Evolutionary conservation across 2,888 invertebrate genomes (phyloP), one percentile per base, ranked within the genome.

Genomic region (Troilus luridus): DNA sequence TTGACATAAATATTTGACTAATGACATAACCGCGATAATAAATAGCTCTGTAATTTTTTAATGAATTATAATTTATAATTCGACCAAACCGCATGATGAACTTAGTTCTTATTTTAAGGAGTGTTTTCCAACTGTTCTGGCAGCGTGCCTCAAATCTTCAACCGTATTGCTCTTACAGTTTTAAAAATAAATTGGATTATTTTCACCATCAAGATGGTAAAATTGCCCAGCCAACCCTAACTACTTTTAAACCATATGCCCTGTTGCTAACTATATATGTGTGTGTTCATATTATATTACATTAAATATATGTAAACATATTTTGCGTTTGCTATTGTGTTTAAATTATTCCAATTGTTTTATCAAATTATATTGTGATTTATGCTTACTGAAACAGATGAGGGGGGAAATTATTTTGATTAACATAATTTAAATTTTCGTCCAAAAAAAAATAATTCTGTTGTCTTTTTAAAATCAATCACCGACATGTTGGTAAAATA

Each of bases 121-220:
- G n/a, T 56, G 85, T 58, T 54, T 56, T 58, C 85, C 85, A 54
- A 85, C 85, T 56, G 56, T 85, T 85, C n/a, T 85, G 85, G 85
- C 85, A 85, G n/a, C 12, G 41, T 85, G 85, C 85, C 85, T 85
- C 56, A 85, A 56, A 85, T 85, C 85, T 85, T 56, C 85, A 85
- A 85, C 85, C 85, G 56, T 54, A 85, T 85, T 85, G 54, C 54
- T 85, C 54, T 85, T 85, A 85, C 56, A 85, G 56, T 54, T 85
- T 85, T 85, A 58, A 85, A 85, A 85, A 85, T 85, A 85, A 85
- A 85, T 21, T 85, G 85, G 85, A 56, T 85, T 85, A 85, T 85
- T 85, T 85, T 56, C 85, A 58, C 56, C 54, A 85, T 85, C 85
- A 85, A 85, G 85, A 85, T 85, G 85, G 85, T 85, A 27, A 77